Conservation (phyloP, 2,113 vertebrate species). For the Mastomys coucha region DNA sequence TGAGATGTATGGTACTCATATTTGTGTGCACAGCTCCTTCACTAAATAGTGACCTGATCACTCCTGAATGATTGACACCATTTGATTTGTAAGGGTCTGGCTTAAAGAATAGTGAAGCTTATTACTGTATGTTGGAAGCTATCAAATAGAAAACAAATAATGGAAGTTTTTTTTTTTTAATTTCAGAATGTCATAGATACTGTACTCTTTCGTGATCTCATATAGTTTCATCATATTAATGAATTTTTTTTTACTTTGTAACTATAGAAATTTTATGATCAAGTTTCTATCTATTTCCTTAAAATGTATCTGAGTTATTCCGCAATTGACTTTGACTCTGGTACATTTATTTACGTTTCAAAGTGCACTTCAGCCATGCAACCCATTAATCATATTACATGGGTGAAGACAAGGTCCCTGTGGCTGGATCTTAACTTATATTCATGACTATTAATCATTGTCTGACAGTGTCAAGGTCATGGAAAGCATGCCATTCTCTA, state of each 20-base stretch:
- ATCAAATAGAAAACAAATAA: background rate
- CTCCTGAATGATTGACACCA: conserved; percentile 10
- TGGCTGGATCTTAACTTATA: conserved; percentile 50
- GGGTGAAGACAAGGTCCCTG: conserved; percentile 55
- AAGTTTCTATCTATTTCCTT: conserved; percentile 5
- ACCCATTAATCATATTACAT: conserved; percentile 73
- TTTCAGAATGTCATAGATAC: background rate
- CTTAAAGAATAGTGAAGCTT: conserved; percentile 1
- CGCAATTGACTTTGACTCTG: background rate
- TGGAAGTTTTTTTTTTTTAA: background rate
- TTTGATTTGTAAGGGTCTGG: background rate
- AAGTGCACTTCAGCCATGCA: conserved; percentile 63
- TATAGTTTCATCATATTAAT: background rate
- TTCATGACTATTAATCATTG: conserved; percentile 69
- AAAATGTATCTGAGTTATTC: background rate
- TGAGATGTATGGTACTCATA: background rate
- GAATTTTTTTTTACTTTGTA: background rate
- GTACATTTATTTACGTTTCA: conserved; percentile 54
- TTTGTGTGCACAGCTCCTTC: background rate
- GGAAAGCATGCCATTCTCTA: conserved; percentile 47
- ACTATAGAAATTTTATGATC: background rate
- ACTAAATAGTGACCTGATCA: background rate
- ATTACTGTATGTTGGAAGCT: background rate
- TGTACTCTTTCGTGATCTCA: background rate
- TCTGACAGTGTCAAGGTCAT: background rate